A percentile compares a stretch with the other conserved stretches of the same genome.
phyloP scores from a whole-genome alignment of 2,797 vertebrate genomes.

The Characodon lateralis region DNA sequence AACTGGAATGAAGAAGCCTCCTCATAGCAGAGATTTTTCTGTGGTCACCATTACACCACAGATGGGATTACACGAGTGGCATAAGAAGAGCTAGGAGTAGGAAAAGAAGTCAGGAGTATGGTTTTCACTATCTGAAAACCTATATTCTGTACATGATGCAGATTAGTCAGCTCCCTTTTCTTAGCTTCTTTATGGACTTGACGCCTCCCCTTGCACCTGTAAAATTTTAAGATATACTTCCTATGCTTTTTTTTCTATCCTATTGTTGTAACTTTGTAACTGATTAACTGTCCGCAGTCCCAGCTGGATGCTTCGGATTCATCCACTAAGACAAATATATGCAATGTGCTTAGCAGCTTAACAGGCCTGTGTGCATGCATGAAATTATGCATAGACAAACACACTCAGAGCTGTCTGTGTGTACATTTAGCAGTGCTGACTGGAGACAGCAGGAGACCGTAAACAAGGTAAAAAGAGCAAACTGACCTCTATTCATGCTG shows the following conservation, averaged over 20 bases:
- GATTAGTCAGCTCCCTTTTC: not conserved
- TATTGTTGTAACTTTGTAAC: constrained; percentile 48
- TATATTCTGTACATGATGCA: not conserved
- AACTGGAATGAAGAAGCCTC: not conserved
- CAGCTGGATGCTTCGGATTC: constrained; percentile 70
- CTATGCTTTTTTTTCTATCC: not conserved
- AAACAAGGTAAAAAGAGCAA: constrained; percentile 69
- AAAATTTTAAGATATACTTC: not conserved
- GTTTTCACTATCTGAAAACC: not conserved
- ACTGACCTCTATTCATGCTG: constrained; percentile 58
- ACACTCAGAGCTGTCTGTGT: constrained; percentile 37
- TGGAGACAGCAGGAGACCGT: constrained; percentile 58
- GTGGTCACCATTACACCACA: not conserved
- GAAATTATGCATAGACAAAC: constrained; percentile 10
- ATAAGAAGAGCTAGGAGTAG: not conserved
- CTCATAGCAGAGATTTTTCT: not conserved
- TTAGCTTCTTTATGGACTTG: not conserved
- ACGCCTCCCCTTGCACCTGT: not conserved
- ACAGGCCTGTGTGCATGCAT: constrained; percentile 9
- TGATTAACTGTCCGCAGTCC: constrained; percentile 50
- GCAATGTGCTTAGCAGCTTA: constrained; percentile 76
- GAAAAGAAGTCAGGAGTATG: not conserved
- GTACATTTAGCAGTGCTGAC: constrained; percentile 61
- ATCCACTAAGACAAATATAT: constrained; percentile 73
- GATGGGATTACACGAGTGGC: not conserved